Evolutionary conservation across 2,888 invertebrate genomes (phyloP), one percentile per base, ranked within the genome.

Genomic region (Hofmannophila pseudospretella): DNA sequence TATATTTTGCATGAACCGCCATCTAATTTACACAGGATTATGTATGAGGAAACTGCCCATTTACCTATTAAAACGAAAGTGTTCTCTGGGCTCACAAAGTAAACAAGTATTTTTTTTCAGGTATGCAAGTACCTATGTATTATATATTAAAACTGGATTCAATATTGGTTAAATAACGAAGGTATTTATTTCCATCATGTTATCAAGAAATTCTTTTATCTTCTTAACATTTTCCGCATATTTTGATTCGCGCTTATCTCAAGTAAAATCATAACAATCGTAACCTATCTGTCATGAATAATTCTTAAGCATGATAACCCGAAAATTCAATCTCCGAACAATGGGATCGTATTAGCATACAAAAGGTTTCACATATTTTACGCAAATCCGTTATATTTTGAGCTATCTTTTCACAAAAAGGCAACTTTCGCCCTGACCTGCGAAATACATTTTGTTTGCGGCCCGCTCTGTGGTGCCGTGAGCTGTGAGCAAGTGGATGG

Each of bases 311-410:
- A 68, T 76, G 77, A 77, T 78, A 77, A 74, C 79, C 79, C 70
- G 70, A 77, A 81, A 80, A 82, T 85, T 84, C 85, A 85, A 85
- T 85, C 82, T 78, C 73, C 81, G 80, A 81, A 84, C 84, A 82
- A 85, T 84, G 72, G 78, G 73, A 80, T 81, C 75, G 69, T 81
- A 85, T 85, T 85, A 85, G 78, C 85, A 85, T 85, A 85, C 81
- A 85, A 84, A 85, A 84, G 82, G 84, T 77, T 82, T 81, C 84
- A 82, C 78, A 85, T 84, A 85, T 85, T 80, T 84, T 80, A 82
- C 80, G 80, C 72, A 78, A 77, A 84, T 79, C 81, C 79, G 78
- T 77, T 79, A 77, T 79, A 81, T 79, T 81, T 81, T 78, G 81
- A 79, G 79, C 78, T 81, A 81, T 80, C 71, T 78, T 67, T 68